Evolutionary conservation across 2,797 vertebrate genomes (phyloP), one percentile per base, ranked within the genome.

Genomic region (Gambusia yucatana): DNA sequence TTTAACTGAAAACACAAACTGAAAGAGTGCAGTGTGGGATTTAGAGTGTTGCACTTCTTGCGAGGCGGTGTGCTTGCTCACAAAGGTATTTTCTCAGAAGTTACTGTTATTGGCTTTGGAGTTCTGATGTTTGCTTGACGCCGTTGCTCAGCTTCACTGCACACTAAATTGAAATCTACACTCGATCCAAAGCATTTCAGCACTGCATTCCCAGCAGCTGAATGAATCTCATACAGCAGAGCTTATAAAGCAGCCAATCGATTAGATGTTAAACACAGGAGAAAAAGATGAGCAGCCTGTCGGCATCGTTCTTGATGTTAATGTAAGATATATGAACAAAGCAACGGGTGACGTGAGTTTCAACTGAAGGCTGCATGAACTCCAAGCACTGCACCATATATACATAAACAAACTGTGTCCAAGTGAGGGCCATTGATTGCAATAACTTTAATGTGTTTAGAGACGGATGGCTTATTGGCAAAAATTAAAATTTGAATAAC

Each of bases 181-280:
- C 59, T 75, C 8, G 28, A 75, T 63, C 57, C 57, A 46, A 63
- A 36, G 43, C 43, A 3, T 30, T 30, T 75, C 73, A 75, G 43
- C n/a, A 30, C n/a, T 25, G 43, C 57, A 36, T 47, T 30, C 57
- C 55, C 28, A 47, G n/a, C 57, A 63, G n/a, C 44, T 47, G 28
- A 44, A 36, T 44, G 55, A 47, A 61, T 75, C 74, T 47, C 43
- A 75, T 16, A 75, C 43, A 47, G 36, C 74, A 25, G n/a, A 44
- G 39, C 55, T 44, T 46, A 43, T 75, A 44, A 61, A 46, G 39
- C 55, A 57, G 55, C 28, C 57, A 22, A 46, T 75, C 28, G 50
- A 46, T 75, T 44, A 46, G 28, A 30, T 75, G 55, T 47, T 75
- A 75, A 75, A 75, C 55, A 22, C 73, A 46, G n/a, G 52, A 57